Percentiles rank a stretch among this genome's conserved stretches.
Evolutionary conservation across 2,888 invertebrate genomes (phyloP).

Genomic region (Celastrina argiolus): DNA sequence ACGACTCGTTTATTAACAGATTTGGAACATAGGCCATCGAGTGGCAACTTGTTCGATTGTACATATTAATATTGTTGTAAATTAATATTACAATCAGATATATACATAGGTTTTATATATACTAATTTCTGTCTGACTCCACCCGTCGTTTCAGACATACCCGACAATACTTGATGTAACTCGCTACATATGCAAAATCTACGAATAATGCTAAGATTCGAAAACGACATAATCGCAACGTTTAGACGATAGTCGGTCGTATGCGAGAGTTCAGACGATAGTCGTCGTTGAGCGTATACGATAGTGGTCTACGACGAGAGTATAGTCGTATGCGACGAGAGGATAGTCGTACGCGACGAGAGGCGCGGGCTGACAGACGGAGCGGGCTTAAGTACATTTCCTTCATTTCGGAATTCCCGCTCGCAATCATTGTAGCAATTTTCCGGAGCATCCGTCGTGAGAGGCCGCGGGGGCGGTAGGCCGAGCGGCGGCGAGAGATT

Average conservation of each 20-base stretch:
- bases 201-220: background rate
- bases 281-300: too few species aligned
- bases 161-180: slow-evolving; percentile 12
- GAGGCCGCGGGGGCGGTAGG: slow-evolving; percentile 51
- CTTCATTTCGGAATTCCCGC: slow-evolving; percentile 74
- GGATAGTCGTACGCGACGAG: background rate
- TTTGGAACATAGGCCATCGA: too few species aligned
- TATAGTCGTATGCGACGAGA: background rate
- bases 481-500: slow-evolving; percentile 38
- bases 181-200: slow-evolving; percentile 8
- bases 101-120: background rate
- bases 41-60: too few species aligned
- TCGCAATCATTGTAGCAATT: slow-evolving; percentile 77
- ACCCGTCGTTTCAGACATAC: background rate
- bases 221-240: slow-evolving; percentile 6
- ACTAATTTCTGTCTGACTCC: background rate
- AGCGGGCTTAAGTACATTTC: slow-evolving; percentile 60
- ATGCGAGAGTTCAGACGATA: slow-evolving; percentile 33
- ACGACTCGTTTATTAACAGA: too few species aligned
- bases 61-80: too few species aligned
- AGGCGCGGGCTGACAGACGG: slow-evolving; percentile 34
- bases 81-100: too few species aligned
- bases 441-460: slow-evolving; percentile 73
- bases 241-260: slow-evolving; percentile 29
- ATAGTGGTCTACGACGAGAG: slow-evolving; percentile 25